phyloP scores from a whole-genome alignment of 2,113 vertebrate genomes.

The Bubo bubo region DNA sequence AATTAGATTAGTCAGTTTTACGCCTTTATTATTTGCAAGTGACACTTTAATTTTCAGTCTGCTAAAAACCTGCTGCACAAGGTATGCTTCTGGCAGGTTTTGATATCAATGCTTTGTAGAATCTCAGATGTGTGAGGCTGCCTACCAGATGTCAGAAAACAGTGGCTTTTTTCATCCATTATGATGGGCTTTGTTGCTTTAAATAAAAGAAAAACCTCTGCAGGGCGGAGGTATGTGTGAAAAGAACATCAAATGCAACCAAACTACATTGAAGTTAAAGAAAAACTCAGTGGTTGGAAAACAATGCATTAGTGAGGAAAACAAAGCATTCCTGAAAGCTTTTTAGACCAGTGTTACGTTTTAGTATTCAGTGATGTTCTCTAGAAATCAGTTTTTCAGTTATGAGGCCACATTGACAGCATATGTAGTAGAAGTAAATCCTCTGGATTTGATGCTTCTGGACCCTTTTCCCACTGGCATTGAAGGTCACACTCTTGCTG shows the following conservation, averaged over 20 bases:
- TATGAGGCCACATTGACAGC: neutral
- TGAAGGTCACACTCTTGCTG: neutral
- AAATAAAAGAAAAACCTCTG: neutral
- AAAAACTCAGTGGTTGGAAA: neutral
- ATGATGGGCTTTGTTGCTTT: neutral
- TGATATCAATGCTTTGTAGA: neutral
- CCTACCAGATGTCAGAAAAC: neutral
- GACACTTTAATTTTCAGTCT: neutral
- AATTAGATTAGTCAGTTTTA: neutral
- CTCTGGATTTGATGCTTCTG: neutral
- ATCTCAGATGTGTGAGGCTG: neutral
- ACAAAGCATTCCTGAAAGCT: neutral
- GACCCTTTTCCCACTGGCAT: neutral
- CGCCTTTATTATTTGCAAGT: neutral
- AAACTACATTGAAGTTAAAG: neutral
- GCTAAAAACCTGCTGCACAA: neutral
- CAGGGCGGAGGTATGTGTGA: rapidly evolving
- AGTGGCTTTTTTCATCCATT: neutral
- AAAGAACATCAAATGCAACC: neutral
- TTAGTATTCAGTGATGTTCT: neutral
- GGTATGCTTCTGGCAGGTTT: neutral
- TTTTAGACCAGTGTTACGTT: neutral
- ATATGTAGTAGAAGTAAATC: neutral
- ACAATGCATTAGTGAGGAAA: neutral
- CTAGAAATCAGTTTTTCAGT: neutral